Evolutionary conservation across 2,888 invertebrate species (phyloP), one percentile per base, ranked within the genome.

Genomic region (Lithosia quadra): DNA sequence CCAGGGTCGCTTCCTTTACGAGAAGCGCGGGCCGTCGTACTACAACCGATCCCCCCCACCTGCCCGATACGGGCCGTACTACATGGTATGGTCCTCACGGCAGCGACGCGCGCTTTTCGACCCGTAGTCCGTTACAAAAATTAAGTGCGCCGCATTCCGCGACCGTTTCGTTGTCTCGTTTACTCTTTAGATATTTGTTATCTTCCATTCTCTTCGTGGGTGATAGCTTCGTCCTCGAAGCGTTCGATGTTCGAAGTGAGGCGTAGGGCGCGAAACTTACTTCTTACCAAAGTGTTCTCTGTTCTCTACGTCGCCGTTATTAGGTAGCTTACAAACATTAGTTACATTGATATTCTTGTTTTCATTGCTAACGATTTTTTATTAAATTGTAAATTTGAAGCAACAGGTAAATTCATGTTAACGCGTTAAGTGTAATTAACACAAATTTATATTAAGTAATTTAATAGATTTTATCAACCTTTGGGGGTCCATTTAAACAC

Each of bases 1-100:
- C 92, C 94, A 94, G 94, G 94, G 94, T 93, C 94, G 94, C 92
- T 93, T 94, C 94, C 94, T 94, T 94, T 94, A 94, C 94, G 92
- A 94, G 94, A 92, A 93, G 90, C 90, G 91, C 93, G 90, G 90
- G 90, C 91, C 92, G 92, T 90, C 92, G 93, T 94, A 93, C 93
- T 93, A 94, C 93, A 91, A 89, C 87, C 90, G 86, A 81, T 79
- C 81, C 84, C 88, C 88, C 88, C 89, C 87, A 84, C 84, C 79
- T 84, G 77, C 87, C 79, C 80, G 83, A 73, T 80, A 81, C 84
- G 79, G 77, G 73, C 88, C 90, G 90, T 93, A 92, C 92, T 92
- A 92, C 92, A 90, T 91, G 90, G 84, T 89, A 90, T 91, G 90
- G 84, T 89, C 89, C 89, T 89, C 90, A 87, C 86, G 86, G 80